A percentile compares a stretch with the other conserved stretches of the same genome.
phyloP scores from a whole-genome alignment of 2,797 vertebrate genomes.

The Pachyuromys duprasi region DNA sequence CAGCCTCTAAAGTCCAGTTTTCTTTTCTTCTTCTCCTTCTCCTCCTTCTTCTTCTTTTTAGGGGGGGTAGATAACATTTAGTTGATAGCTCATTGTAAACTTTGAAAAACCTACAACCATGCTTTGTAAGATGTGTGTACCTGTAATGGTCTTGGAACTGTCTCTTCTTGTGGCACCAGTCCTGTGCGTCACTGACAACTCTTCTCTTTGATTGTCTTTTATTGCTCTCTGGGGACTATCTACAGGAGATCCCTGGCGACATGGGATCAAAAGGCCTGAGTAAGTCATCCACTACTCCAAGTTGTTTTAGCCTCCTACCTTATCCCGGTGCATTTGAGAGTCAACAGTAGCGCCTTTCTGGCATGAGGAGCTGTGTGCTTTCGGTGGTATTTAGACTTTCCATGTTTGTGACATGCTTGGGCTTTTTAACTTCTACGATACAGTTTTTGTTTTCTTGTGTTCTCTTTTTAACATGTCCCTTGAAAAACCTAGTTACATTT shows the following conservation, averaged over 20 bases:
- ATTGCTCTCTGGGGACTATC: conserved; percentile 93
- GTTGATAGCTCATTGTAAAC: conserved; percentile 22
- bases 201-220: conserved; percentile 96
- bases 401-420: conserved; percentile 70
- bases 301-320: conserved; percentile 84
- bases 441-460: background rate
- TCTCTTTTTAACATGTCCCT: conserved; percentile 65
- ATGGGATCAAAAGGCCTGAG: conserved; percentile 97
- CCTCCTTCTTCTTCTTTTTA: background rate
- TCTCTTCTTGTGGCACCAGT: conserved; percentile 88
- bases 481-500: conserved; percentile 61
- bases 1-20: conserved; percentile 48
- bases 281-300: conserved; percentile 93
- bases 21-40: background rate
- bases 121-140: conserved; percentile 66
- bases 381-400: conserved; percentile 76
- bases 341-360: conserved; percentile 78
- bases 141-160: conserved; percentile 90
- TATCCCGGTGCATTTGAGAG: conserved; percentile 79
- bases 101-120: conserved; percentile 46
- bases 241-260: conserved; percentile 98
- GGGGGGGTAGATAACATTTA: conserved; percentile 22
- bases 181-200: conserved; percentile 92
- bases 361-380: conserved; percentile 83
- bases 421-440: conserved; percentile 73